phyloP scores from a whole-genome alignment of 2,113 vertebrate species.

The Paedocypris sp. region DNA sequence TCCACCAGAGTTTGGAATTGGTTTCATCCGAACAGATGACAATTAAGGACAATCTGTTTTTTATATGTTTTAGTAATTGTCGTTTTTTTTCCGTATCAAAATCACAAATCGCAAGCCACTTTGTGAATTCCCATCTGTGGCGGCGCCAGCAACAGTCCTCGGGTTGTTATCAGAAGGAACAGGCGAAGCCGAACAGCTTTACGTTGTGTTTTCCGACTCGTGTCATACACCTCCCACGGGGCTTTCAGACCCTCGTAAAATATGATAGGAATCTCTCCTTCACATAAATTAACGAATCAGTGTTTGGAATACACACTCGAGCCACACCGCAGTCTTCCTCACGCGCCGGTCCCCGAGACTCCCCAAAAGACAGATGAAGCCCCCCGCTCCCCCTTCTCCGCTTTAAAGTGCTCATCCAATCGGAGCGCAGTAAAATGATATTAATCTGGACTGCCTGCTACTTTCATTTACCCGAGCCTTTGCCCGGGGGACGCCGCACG shows the following conservation, averaged over 20 bases:
- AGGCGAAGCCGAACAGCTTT: neutral
- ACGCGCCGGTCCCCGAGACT: conserved; percentile 13
- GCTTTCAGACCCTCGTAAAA: conserved; percentile 15
- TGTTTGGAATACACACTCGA: conserved; percentile 18
- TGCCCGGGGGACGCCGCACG: conserved; percentile 58
- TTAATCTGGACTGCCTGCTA: conserved; percentile 70
- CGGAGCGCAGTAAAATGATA: conserved; percentile 59
- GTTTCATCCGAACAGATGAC: too few relatives aligned
- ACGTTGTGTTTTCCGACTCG: conserved; percentile 10
- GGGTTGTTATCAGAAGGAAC: conserved; percentile 1
- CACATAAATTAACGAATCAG: conserved; percentile 33
- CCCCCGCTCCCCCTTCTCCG: conserved; percentile 8
- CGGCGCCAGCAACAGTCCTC: neutral
- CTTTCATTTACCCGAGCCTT: conserved; percentile 63
- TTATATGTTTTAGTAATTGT: too few relatives aligned
- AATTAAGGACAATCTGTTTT: too few relatives aligned
- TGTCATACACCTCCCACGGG: conserved; percentile 1
- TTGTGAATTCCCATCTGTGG: neutral
- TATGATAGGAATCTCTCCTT: conserved; percentile 17
- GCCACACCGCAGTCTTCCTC: neutral
- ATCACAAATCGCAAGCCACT: neutral
- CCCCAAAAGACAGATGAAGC: conserved; percentile 26
- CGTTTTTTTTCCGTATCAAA: too few relatives aligned
- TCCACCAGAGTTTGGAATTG: too few relatives aligned
- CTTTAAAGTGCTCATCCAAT: conserved; percentile 60